Evolutionary conservation across 1,140 invertebrate genomes (phyloP), one percentile per base, ranked within the genome.

Genomic region (Leptoteleia sp.): DNA sequence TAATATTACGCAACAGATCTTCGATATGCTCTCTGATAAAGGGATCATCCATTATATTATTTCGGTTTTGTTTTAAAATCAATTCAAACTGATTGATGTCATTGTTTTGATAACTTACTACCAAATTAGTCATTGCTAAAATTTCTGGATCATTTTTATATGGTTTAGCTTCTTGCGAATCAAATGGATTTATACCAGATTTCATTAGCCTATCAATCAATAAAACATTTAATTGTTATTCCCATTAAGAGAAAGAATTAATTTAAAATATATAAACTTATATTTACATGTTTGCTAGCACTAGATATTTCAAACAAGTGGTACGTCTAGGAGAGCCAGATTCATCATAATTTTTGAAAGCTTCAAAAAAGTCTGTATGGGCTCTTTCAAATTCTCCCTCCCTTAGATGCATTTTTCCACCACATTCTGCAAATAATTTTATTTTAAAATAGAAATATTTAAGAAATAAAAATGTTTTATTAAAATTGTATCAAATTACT

Each of bases 341-440:
- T 90, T 99, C 98, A 92, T 99, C 99, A 87, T 99, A 99, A 89
- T 99, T 99, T 91, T 99, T 99, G 88, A 99, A 99, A 1, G 99
- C 99, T 90, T 99, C 98, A 90, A 99, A 99, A 89, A 99, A 99
- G 86, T 99, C 98, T 1, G 97, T 99, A 87, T 99, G 98, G 4
- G 98, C 98, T 89, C 98, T 97, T 87, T 99, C 98, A 90, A 99
- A 99, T 90, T 99, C 97, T 11, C 97, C 97, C 91, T 99, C 98
- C 42, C 98, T 92, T 29, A 99, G 90, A 91, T 99, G 98, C 99
- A 99, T 99, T 91, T 99, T 99, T 0, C 99, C 99, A 16, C 98
- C 98, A 91, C 98, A 99, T 92, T 99, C 98, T 96, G 90, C 90
- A 79, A 79, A 40, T n/a, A n/a, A n/a, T n/a, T n/a, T n/a, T n/a